Percentiles rank a stretch among this genome's conserved stretches.
phyloP scores from a whole-genome alignment of 2,113 vertebrate species.

The Sorex araneus region DNA sequence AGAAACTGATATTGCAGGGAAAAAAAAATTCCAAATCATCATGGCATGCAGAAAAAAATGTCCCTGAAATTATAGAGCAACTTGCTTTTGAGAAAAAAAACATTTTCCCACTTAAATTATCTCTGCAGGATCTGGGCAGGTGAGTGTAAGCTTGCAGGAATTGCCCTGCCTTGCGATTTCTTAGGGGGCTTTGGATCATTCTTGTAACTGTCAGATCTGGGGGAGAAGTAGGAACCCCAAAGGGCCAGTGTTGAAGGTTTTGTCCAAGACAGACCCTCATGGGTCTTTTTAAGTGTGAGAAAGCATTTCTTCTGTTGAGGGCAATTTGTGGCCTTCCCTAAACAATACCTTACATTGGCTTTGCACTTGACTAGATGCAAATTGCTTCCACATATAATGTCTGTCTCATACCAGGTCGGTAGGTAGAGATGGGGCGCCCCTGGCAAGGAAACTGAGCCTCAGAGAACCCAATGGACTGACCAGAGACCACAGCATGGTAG shows the following conservation, averaged over 20 bases:
- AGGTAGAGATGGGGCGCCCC: not conserved
- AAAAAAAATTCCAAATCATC: not conserved
- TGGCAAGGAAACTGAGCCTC: not conserved
- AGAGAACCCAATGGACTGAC: not conserved
- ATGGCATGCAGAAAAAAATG: not conserved
- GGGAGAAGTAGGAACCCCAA: not conserved
- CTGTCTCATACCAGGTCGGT: not conserved
- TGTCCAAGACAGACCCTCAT: not conserved
- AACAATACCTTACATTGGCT: not conserved
- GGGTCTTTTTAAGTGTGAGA: not conserved
- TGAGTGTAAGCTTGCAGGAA: not conserved
- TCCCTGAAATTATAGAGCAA: not conserved
- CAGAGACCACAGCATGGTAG: fast-evolving
- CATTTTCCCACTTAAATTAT: constrained; percentile 3
- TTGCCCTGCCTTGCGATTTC: not conserved
- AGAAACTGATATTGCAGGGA: not conserved
- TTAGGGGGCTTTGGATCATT: not conserved
- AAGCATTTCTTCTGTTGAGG: not conserved
- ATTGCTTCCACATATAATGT: not conserved
- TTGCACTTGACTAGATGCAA: not conserved
- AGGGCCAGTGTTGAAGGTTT: not conserved
- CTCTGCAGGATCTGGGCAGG: not conserved
- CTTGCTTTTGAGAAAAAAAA: constrained; percentile 46
- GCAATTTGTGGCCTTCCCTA: not conserved
- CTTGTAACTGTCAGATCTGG: not conserved